These are phyloP conservation scores for Drosophila subquinaria DNA, from an alignment of 2,888 invertebrate species.

Conservation along the genomic window DNA sequence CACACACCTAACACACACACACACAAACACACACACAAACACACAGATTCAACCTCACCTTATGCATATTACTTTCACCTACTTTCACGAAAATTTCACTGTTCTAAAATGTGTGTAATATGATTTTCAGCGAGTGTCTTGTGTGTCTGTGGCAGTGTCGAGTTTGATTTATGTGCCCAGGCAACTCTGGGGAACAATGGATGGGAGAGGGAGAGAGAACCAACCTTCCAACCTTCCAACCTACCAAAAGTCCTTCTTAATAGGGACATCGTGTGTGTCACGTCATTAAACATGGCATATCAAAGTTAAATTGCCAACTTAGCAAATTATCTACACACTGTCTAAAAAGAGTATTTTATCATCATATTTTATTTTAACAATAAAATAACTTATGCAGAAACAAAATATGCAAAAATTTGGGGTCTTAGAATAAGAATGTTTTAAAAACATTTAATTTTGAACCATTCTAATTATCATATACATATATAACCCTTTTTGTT, in stretches of 20 bases:
- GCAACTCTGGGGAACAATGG: constrained; percentile 10
- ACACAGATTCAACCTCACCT: constrained; percentile 21
- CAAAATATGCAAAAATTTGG: too few relatives aligned
- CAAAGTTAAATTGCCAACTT: constrained; percentile 38
- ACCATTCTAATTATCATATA: too few relatives aligned
- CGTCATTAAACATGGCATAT: constrained; percentile 38
- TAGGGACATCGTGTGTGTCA: constrained; percentile 11
- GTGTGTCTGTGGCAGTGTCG: constrained; percentile 13
- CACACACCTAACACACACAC: constrained; percentile 1
- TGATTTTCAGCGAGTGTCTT: constrained; percentile 26
- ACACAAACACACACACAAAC: constrained; percentile 18
- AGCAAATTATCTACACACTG: not conserved
- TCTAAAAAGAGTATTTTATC: not conserved
- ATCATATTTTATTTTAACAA: not conserved
- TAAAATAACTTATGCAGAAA: not conserved
- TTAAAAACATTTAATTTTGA: too few relatives aligned
- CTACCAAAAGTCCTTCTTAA: too few relatives aligned
- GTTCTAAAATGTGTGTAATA: constrained; percentile 58
- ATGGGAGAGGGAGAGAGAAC: not conserved
- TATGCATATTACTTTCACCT: constrained; percentile 60
- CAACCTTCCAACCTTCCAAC: not conserved
- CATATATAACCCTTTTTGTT: too few relatives aligned
- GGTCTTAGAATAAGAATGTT: too few relatives aligned
- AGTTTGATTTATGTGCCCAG: constrained; percentile 48
- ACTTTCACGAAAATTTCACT: constrained; percentile 55